Base-by-base conservation (phyloP, 1,140 invertebrate species). In the Ectropis grisescens region DNA sequence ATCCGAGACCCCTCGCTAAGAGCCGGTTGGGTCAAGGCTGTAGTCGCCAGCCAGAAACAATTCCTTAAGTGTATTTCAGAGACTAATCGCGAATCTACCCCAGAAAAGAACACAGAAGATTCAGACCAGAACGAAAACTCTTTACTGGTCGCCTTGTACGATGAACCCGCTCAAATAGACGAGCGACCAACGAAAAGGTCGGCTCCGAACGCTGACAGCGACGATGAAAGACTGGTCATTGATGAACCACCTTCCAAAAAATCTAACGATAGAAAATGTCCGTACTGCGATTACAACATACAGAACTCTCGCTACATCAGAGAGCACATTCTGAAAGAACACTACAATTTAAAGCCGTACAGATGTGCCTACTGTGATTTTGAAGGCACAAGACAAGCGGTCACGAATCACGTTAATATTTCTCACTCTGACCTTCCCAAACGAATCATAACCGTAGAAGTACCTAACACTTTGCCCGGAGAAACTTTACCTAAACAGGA, bases 81-180 rank as follows among this genome's bases (percentile, higher is more conserved):
- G n/a, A 19, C 16, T 19, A 8, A 19, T 3, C 16, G 8, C 3
- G 3, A 19, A 19, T 8, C 3, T 8, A 19, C 47, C 1, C 8
- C 25, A 5, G 25, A 35, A 5, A 27, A 46, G 11, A 27, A 41
- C 7, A 25, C 13, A 5, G 32, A 47, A 1, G 30, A 24, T 2
- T 3, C 27, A 1, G 10, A 36, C 8, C 8, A 12, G 0, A 13
- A 35, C 1, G 71, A 76, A 0, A 60, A 76, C 13, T 75, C 69
- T 7, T 41, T 80, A 0, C 58, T 76, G 0, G 75, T 69, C 1
- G 64, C 71, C 1, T 48, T 68, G 0, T 79, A 70, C 33, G 71
- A 70, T 10, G 60, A 72, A 37, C 37, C 33, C 1, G 54, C 74
- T 1, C 37, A 59, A 0, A 62, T 52, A 0, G 24, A 26, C 24